Percentiles rank a stretch among this genome's conserved stretches.
Conservation (phyloP, 2,888 invertebrate genomes). For the Carcina quercana region DNA sequence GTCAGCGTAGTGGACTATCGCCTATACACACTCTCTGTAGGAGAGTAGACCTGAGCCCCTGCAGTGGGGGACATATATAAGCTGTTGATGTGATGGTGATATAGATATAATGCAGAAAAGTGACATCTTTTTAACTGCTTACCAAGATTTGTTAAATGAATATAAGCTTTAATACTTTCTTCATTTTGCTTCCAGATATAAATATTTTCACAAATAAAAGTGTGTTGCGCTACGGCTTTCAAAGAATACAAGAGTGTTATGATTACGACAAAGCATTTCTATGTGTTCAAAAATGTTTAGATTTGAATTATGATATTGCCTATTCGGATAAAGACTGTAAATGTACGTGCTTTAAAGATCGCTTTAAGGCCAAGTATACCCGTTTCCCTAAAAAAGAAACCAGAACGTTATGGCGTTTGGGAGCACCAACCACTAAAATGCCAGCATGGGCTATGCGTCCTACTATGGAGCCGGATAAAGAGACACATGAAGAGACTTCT, state of each 20-base stretch:
- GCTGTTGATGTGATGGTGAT: too few relatives aligned
- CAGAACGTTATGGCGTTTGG: constrained; percentile 27
- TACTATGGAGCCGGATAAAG: too few relatives aligned
- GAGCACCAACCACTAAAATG: constrained; percentile 36
- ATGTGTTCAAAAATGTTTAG: constrained; percentile 46
- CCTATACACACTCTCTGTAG: too few relatives aligned
- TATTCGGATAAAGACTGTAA: constrained; percentile 37
- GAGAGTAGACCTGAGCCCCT: too few relatives aligned
- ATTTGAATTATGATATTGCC: constrained; percentile 39
- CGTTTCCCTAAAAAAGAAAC: constrained; percentile 5
- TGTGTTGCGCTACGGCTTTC: constrained; percentile 48
- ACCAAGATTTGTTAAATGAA: too few relatives aligned
- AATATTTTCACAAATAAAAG: constrained; percentile 1
- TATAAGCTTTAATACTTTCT: too few relatives aligned
- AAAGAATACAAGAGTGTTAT: constrained; percentile 35
- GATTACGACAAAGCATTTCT: constrained; percentile 36
- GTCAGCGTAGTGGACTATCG: too few relatives aligned
- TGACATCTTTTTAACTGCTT: too few relatives aligned
- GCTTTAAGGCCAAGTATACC: constrained; percentile 26
- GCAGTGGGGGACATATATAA: too few relatives aligned
- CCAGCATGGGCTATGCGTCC: constrained; percentile 34
- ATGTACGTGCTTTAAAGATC: constrained; percentile 42
- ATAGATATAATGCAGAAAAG: too few relatives aligned
- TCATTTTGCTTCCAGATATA: too few relatives aligned
- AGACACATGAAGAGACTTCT: too few relatives aligned